phyloP scores from a whole-genome alignment of 2,113 vertebrate species.

The Oenanthe melanoleuca region DNA sequence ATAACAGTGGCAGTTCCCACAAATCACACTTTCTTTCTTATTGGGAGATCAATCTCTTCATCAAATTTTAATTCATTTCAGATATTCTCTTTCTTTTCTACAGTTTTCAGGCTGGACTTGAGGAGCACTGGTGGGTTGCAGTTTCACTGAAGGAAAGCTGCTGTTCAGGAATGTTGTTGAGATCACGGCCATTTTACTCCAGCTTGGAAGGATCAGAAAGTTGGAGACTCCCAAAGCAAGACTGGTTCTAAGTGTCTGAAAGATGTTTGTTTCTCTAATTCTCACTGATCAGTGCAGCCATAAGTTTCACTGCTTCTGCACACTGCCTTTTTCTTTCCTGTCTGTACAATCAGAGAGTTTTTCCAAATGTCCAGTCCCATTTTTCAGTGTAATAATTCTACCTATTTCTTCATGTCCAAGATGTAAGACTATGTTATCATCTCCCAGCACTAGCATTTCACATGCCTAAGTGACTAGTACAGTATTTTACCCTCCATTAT shows the following conservation, averaged over 20 bases:
- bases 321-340: neutral
- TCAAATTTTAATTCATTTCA: neutral
- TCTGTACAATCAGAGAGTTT: neutral
- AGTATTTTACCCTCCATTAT: neutral
- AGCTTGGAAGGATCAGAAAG: neutral
- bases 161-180: neutral
- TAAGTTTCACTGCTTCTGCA: neutral
- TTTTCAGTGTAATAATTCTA: neutral
- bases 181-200: neutral
- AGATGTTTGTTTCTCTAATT: neutral
- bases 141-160: neutral
- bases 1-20: neutral
- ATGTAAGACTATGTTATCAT: neutral
- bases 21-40: neutral
- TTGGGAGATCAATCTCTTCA: neutral
- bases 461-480: neutral
- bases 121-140: neutral
- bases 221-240: neutral
- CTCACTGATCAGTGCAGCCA: neutral
- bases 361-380: neutral
- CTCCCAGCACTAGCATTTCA: neutral
- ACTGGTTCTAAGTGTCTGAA: neutral
- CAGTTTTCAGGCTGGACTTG: neutral
- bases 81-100: neutral
- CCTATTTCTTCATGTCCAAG: neutral